phyloP scores from a whole-genome alignment of 2,888 invertebrate genomes.

The Marasmarcha lunaedactyla region DNA sequence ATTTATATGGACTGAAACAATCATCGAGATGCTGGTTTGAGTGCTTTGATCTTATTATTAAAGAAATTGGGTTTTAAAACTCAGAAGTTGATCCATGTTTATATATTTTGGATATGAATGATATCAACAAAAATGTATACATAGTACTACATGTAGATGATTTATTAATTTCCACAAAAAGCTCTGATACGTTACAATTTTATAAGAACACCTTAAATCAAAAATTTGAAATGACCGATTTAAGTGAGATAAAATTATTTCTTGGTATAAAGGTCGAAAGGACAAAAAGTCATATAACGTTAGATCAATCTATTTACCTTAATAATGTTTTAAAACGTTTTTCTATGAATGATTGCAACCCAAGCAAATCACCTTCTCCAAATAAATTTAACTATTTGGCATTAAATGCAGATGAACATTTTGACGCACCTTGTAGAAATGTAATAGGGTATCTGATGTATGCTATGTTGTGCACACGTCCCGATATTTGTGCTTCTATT shows the following conservation, averaged over 20 bases:
- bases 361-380: conserved; percentile 11
- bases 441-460: conserved; percentile 16
- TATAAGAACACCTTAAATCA: conserved; percentile 8
- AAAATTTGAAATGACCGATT: conserved; percentile 11
- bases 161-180: conserved; percentile 9
- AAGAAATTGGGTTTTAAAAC: conserved; percentile 14
- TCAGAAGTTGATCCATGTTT: conserved; percentile 16
- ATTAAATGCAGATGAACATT: conserved; percentile 11
- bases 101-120: conserved; percentile 12
- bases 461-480: conserved; percentile 12
- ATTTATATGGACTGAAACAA: too few species aligned
- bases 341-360: conserved; percentile 18
- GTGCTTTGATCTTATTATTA: too few species aligned
- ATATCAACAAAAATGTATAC: conserved; percentile 14
- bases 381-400: conserved; percentile 8
- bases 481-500: conserved; percentile 18
- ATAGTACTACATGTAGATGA: conserved; percentile 16
- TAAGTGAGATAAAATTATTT: conserved; percentile 13
- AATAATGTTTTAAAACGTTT: conserved; percentile 16
- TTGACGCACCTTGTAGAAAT: conserved; percentile 14
- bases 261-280: conserved; percentile 8
- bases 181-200: conserved; percentile 6
- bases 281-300: conserved; percentile 3
- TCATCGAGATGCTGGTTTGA: too few species aligned
- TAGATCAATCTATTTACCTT: conserved; percentile 15